A percentile compares a stretch with the other conserved stretches of the same genome.
These are phyloP conservation scores for Hepsetus odoe DNA, from an alignment of 2,113 vertebrate genomes.

Conservation along the genomic window DNA sequence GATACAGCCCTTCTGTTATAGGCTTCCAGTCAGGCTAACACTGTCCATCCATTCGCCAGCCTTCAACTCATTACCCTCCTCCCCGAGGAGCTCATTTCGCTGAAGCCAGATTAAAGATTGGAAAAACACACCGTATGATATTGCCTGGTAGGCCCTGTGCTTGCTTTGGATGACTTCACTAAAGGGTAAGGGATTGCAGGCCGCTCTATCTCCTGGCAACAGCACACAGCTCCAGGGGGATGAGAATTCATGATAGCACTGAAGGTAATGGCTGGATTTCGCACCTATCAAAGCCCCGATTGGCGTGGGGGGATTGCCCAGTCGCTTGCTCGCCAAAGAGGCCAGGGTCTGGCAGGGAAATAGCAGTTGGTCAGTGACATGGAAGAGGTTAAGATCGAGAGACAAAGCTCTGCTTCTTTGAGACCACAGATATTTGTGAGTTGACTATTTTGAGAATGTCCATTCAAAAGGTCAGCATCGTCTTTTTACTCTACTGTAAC, in stretches of 20 bases:
- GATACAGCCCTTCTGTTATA: neutral
- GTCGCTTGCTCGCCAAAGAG: neutral
- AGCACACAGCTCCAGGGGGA: constrained; percentile 14
- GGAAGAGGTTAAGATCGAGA: neutral
- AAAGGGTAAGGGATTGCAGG: neutral
- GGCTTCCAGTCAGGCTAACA: neutral
- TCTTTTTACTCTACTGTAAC: neutral
- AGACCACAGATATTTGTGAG: constrained; percentile 1
- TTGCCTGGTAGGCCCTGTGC: constrained; percentile 1
- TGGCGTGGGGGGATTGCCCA: neutral
- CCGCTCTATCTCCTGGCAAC: constrained; percentile 25
- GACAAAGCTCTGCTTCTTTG: neutral
- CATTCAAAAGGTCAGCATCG: too few relatives aligned
- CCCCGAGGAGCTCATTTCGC: constrained; percentile 24
- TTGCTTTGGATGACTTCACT: constrained; percentile 15
- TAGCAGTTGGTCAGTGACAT: neutral
- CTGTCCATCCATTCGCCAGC: neutral
- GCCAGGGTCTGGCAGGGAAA: neutral
- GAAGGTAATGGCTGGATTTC: constrained; percentile 23
- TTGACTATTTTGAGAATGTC: constrained; percentile 1
- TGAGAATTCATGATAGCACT: constrained; percentile 25
- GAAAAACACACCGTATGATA: constrained; percentile 24
- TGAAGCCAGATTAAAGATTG: constrained; percentile 37
- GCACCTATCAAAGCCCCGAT: constrained; percentile 14
- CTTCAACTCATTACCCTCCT: constrained; percentile 20